Base-by-base conservation (phyloP, 1,140 invertebrate species). In the Drosophila ercepeae region DNA sequence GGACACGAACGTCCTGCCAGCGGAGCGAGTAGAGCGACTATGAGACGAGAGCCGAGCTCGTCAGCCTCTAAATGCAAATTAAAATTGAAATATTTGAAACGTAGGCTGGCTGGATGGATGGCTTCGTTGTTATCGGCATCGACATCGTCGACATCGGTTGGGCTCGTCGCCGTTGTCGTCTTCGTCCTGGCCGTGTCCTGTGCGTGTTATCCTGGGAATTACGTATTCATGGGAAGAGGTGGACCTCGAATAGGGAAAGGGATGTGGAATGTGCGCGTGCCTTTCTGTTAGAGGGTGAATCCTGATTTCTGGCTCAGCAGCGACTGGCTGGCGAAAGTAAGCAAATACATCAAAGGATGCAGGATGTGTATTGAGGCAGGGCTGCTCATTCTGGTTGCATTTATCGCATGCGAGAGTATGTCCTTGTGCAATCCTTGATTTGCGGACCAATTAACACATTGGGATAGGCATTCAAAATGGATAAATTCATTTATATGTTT, bases 61-160 rank as follows among this genome's bases (percentile, higher is more conserved):
- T 44, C 75, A 59, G 75, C 59, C 79, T 84, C 81, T 81, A 86
- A 86, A 86, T 86, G 81, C 73, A 86, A 86, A 86, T 86, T 68
- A 76, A 86, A 86, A 88, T 86, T 79, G 70, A 60, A 88, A 78
- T 75, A 49, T 69, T 84, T 84, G 78, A 83, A 84, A 75, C 79
- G 57, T 58, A 77, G 61, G 59, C 75, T 52, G 73, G 51, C 52
- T 16, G 36, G 36, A 13, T 39, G 36, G 4, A 2, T 7, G 36
- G 39, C 16, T 69, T 41, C 60, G 75, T 67, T 53, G 60, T 67
- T 67, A 67, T 67, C 75, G 53, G 25, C 73, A 59, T 46, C 61
- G 42, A 39, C 44, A 45, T 61, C 49, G 63, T 69, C 60, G 60
- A 42, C n/a, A n/a, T n/a, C n/a, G n/a, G n/a, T n/a, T n/a, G n/a